phyloP scores from a whole-genome alignment of 2,797 vertebrate species.

The Okamejei kenojei region DNA sequence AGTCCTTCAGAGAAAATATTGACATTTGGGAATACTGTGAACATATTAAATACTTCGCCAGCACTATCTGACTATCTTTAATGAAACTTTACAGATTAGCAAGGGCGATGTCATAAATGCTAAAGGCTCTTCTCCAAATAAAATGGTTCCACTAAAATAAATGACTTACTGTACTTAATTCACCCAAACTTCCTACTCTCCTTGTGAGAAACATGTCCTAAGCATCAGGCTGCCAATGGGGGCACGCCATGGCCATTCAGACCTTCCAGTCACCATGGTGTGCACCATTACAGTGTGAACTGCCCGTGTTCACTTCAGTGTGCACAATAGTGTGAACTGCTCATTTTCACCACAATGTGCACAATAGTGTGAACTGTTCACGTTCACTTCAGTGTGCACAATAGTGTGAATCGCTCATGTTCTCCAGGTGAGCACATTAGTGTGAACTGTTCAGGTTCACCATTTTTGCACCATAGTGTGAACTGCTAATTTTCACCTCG shows the following conservation, averaged over 20 bases:
- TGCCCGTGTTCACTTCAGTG: too few relatives aligned
- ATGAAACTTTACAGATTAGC: background rate
- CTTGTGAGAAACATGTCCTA: background rate
- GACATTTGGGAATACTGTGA: slow-evolving; percentile 7
- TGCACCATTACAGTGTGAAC: too few relatives aligned
- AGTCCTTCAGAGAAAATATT: background rate
- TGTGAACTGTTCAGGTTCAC: too few relatives aligned
- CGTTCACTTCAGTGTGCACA: too few relatives aligned
- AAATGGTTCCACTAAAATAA: background rate
- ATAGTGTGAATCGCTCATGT: too few relatives aligned
- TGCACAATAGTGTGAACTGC: too few relatives aligned
- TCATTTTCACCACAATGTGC: too few relatives aligned
- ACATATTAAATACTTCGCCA: background rate
- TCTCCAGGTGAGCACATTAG: too few relatives aligned
- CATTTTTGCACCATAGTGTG: too few relatives aligned
- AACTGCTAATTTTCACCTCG: too few relatives aligned
- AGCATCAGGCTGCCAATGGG: background rate
- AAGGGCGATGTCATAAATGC: background rate
- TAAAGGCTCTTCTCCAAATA: background rate
- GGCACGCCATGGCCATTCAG: background rate
- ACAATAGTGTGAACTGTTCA: too few relatives aligned
- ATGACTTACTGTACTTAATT: background rate
- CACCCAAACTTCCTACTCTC: background rate
- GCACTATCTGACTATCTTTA: background rate
- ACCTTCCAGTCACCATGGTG: too few relatives aligned